Evolutionary conservation across 2,113 vertebrate species (phyloP), one percentile per base, ranked within the genome.

Genomic region (Narcine bancroftii): DNA sequence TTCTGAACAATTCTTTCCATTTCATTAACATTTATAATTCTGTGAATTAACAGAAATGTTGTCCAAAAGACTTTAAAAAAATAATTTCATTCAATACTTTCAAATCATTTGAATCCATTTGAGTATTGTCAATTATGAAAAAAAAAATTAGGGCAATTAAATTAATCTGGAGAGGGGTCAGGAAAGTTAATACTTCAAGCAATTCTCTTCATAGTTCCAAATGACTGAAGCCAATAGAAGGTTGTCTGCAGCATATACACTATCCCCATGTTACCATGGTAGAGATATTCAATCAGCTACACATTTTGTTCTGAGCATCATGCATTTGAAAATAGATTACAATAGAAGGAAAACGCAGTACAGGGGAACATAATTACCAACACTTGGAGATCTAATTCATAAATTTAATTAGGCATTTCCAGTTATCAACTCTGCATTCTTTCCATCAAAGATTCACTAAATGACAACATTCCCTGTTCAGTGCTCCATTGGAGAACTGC

Each of bases 121-220:
- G 60, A 93, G 93, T 92, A 93, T 93, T 93, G 93, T 93, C 91
- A 93, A 39, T 71, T 11, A 33, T 92, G 92, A 92, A 53, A 93
- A 93, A 93, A 60, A 60, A 60, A 94, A 94, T 94, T 94, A 94
- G 93, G 15, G 77, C 92, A 95, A 95, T 95, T 95, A 95, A 94
- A 95, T 92, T 73, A 92, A 92, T 65, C 69, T 0, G 0, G 7
- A 83, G 87, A 15, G 75, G 92, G 87, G 92, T 93, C 93, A 93
- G 93, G 33, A 93, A 93, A 92, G 42, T 92, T 93, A 94, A 93
- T 0, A 92, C 10, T 33, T 0, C 0, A 33, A 93, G 92, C 65
- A 92, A 94, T 92, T 92, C 87, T n/a, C 89, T 93, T 93, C 93
- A 92, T 93, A 42, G 13, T 91, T 93, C 6, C 21, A 72, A 93